phyloP scores from a whole-genome alignment of 2,888 invertebrate species.

The Stictocephala bisonia region DNA sequence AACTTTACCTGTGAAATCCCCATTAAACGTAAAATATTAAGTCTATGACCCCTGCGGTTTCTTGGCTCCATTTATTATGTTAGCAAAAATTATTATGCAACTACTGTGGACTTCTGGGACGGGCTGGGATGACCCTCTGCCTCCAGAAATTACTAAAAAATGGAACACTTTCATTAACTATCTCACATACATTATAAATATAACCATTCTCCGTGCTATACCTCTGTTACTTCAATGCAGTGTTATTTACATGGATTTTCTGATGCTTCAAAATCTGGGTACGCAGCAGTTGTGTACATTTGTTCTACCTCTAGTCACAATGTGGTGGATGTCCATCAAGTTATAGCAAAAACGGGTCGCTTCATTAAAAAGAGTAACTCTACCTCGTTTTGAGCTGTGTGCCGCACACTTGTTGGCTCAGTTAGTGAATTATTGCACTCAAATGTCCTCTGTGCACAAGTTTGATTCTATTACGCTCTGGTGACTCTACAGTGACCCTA shows the following conservation, averaged over 20 bases:
- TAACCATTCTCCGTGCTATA: conserved; percentile 5
- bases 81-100: conserved; percentile 38
- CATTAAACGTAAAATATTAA: neutral
- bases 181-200: neutral
- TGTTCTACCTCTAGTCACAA: neutral
- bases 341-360: conserved; percentile 44
- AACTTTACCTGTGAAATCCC: neutral
- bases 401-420: neutral
- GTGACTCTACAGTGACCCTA: neutral
- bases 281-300: neutral
- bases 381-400: conserved; percentile 57
- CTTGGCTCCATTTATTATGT: neutral
- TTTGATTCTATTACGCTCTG: neutral
- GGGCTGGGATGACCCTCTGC: conserved; percentile 33
- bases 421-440: neutral
- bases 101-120: conserved; percentile 11
- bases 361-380: conserved; percentile 49
- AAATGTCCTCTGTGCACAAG: neutral
- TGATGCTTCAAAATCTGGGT: conserved; percentile 39
- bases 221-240: neutral
- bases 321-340: neutral
- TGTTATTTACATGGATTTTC: conserved; percentile 16
- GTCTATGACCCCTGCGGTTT: conserved; percentile 30
- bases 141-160: neutral
- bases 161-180: neutral